Conservation (phyloP, 1,140 invertebrate genomes). For the Drosophila nikananu region DNA sequence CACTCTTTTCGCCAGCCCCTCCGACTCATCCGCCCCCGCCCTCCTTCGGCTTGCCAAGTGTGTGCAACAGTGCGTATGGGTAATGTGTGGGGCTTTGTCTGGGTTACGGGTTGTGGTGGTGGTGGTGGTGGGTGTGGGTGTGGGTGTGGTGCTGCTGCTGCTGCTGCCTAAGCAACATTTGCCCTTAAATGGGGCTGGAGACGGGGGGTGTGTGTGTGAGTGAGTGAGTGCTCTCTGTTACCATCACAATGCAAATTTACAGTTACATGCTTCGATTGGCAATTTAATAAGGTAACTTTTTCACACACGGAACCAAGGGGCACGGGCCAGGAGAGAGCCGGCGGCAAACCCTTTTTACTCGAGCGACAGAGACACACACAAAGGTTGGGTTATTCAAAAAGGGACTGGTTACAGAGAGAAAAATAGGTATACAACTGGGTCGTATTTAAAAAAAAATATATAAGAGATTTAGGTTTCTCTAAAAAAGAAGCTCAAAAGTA, state of each 20-base stretch:
- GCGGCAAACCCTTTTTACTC: slow-evolving; percentile 50
- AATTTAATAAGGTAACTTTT: slow-evolving; percentile 84
- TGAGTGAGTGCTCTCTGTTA: slow-evolving; percentile 28
- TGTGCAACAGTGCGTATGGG: slow-evolving; percentile 80
- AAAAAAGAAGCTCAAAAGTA: neutral
- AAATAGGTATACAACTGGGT: neutral
- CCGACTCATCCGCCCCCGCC: too few relatives aligned
- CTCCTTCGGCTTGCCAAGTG: slow-evolving; percentile 34
- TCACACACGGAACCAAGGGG: slow-evolving; percentile 37
- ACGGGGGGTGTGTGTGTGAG: neutral
- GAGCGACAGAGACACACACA: slow-evolving; percentile 32
- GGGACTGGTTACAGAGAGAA: neutral
- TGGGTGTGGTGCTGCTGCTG: slow-evolving; percentile 25
- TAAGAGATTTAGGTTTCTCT: neutral
- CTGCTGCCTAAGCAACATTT: slow-evolving; percentile 64
- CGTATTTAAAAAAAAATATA: neutral
- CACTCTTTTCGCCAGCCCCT: neutral
- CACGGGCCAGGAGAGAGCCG: slow-evolving; percentile 8
- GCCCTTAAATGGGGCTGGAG: neutral
- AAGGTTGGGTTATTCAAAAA: neutral
- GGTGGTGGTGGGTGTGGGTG: slow-evolving; percentile 17
- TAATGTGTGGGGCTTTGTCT: slow-evolving; percentile 54
- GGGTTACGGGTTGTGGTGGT: slow-evolving; percentile 26
- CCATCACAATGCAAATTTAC: slow-evolving; percentile 82
- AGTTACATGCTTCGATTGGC: slow-evolving; percentile 84